Percentiles rank a stretch among this genome's conserved stretches.
These are phyloP conservation scores for Guaruba guarouba DNA, from an alignment of 2,113 vertebrate species.

Conservation along the genomic window DNA sequence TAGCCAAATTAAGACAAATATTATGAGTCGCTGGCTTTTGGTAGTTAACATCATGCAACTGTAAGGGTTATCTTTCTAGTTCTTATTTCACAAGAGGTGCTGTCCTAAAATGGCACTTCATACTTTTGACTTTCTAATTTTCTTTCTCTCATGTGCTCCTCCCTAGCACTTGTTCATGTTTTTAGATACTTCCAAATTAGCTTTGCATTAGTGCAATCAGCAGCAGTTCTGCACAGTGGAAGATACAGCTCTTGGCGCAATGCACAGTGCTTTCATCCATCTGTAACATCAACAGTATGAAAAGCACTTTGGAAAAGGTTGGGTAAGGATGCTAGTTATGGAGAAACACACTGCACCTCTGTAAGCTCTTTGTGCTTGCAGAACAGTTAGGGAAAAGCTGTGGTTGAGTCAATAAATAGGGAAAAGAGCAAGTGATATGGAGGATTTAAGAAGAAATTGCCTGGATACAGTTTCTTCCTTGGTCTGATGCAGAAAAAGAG, in stretches of 20 bases:
- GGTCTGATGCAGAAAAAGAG: neutral
- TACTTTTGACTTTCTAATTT: neutral
- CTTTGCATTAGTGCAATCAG: neutral
- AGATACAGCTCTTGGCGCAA: neutral
- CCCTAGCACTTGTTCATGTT: neutral
- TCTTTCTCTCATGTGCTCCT: neutral
- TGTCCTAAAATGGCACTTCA: neutral
- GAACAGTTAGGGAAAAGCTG: neutral
- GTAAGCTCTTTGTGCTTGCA: neutral
- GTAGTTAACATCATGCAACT: neutral
- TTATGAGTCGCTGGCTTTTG: neutral
- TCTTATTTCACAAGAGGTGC: neutral
- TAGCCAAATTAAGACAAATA: neutral
- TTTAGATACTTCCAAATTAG: neutral
- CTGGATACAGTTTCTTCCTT: neutral
- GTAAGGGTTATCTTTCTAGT: neutral
- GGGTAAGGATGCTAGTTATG: neutral
- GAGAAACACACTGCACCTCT: neutral
- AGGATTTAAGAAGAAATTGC: neutral
- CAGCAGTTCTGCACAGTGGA: neutral
- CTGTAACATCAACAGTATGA: neutral
- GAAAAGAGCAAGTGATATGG: neutral
- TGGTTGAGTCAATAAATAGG: neutral
- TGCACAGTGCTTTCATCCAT: neutral
- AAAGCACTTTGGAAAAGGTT: neutral